Conservation (phyloP, 23 tunicate species). For the Styela plicata region DNA sequence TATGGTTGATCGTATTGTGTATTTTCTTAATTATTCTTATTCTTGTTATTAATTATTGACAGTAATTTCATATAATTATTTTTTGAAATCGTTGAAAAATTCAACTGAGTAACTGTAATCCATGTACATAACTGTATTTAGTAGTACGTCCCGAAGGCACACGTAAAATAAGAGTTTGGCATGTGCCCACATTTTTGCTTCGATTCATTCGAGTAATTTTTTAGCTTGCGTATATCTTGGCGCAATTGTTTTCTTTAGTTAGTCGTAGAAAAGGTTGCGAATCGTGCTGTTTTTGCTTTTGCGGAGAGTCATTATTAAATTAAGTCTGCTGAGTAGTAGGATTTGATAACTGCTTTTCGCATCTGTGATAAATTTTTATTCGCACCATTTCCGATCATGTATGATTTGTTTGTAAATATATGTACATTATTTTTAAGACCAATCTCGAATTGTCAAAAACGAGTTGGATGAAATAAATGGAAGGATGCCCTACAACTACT, state of each 20-base stretch:
- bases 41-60: no score
- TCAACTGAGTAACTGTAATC: not conserved
- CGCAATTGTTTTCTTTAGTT: no score
- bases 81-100: not conserved
- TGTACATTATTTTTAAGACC: not conserved
- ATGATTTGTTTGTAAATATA: not conserved
- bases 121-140: not conserved
- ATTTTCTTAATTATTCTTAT: no score
- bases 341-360: no score
- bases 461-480: not conserved
- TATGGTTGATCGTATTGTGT: not conserved
- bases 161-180: not conserved
- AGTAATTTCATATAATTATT: not conserved
- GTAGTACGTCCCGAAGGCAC: not conserved
- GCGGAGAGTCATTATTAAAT: no score
- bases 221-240: no score
- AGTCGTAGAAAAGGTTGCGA: no score
- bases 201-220: no score
- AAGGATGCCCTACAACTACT: not conserved
- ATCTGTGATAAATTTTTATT: no score
- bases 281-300: not conserved
- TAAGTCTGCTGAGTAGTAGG: no score
- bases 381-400: not conserved
- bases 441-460: not conserved
- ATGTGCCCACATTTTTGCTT: not conserved